Conservation (phyloP, 2,113 vertebrate genomes). For the Pygoscelis adeliae region DNA sequence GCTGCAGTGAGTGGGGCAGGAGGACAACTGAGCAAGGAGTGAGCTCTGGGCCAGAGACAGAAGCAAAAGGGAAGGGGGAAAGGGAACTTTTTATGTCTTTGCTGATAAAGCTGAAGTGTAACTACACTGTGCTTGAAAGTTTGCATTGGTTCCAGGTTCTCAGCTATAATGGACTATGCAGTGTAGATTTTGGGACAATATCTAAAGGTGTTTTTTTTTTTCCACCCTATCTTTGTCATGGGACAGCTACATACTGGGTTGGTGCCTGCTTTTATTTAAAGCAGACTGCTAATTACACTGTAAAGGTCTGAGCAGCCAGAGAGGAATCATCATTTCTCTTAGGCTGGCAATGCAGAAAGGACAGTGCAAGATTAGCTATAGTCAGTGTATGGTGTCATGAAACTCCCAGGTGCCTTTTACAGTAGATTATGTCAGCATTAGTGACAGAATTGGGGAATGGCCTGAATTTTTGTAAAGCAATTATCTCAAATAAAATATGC, state of each 20-base stretch:
- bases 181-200: background rate
- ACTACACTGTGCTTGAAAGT: background rate
- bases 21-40: background rate
- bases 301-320: background rate
- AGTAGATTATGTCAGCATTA: background rate
- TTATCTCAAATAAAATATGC: background rate
- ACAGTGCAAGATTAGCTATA: background rate
- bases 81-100: background rate
- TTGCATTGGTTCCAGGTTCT: background rate
- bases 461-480: background rate
- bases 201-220: background rate
- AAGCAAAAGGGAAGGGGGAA: background rate
- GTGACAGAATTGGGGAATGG: background rate
- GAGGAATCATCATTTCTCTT: background rate
- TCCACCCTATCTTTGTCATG: background rate
- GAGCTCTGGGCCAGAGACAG: background rate
- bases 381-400: background rate
- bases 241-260: background rate
- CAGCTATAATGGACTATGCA: background rate
- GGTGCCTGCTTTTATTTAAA: background rate
- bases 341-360: background rate
- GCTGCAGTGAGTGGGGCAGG: background rate
- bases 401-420: background rate
- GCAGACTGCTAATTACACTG: background rate
- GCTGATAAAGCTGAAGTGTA: background rate